Conservation (phyloP, 2,888 invertebrate genomes). For the Chouioia cunea region DNA sequence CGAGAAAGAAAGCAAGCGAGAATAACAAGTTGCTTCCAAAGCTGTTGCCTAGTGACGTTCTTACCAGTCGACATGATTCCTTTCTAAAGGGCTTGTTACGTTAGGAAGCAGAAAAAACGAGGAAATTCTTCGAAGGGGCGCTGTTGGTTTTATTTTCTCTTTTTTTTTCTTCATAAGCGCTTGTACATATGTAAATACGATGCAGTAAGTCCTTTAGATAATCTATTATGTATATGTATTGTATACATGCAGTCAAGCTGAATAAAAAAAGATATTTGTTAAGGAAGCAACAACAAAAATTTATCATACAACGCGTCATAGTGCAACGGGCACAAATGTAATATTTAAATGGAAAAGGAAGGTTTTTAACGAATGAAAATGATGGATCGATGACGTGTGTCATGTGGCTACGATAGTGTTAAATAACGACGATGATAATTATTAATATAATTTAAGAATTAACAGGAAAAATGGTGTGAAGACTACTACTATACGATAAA, state of each 20-base stretch:
- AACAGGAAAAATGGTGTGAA: conserved; percentile 65
- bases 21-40: conserved; percentile 44
- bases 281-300: conserved; percentile 49
- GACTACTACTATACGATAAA: conserved; percentile 68
- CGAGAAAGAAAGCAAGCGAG: conserved; percentile 20
- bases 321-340: conserved; percentile 69
- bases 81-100: conserved; percentile 35
- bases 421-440: conserved; percentile 47
- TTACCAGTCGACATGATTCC: conserved; percentile 35
- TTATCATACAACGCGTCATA: conserved; percentile 56
- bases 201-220: conserved; percentile 64
- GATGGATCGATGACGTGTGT: conserved; percentile 29
- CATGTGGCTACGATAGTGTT: conserved; percentile 42
- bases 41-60: conserved; percentile 43
- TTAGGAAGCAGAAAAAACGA: conserved; percentile 32
- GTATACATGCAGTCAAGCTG: conserved; percentile 61
- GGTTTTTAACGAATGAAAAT: conserved; percentile 38
- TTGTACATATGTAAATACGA: conserved; percentile 68
- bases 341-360: conserved; percentile 56
- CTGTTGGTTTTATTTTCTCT: conserved; percentile 41
- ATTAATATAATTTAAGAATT: conserved; percentile 59
- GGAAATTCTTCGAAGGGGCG: conserved; percentile 46
- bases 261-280: conserved; percentile 49
- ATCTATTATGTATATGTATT: conserved; percentile 62
- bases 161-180: conserved; percentile 48